Conservation (phyloP, 35 echinoderm and acorn worm species). For the Strongylocentrotus purpuratus region DNA sequence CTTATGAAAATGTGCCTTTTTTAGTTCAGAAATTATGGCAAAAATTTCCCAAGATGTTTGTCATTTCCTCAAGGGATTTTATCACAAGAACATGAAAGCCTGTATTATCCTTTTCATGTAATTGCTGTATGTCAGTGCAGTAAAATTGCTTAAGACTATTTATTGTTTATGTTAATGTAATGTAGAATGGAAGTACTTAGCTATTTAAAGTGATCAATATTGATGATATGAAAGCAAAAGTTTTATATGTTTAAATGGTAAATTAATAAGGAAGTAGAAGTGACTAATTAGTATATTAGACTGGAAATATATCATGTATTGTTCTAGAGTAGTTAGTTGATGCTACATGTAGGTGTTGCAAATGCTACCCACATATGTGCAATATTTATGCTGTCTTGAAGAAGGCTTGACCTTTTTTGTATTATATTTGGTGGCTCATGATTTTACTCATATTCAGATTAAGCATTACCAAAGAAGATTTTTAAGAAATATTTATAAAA, state of each 20-base stretch:
- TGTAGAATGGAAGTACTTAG: too few species aligned
- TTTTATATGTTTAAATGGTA: neutral
- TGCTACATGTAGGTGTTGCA: neutral
- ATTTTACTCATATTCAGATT: too few species aligned
- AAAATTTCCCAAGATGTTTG: too few species aligned
- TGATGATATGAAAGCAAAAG: neutral
- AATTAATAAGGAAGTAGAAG: neutral
- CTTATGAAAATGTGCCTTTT: too few species aligned
- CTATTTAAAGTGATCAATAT: neutral
- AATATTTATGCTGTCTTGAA: neutral
- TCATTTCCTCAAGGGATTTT: too few species aligned
- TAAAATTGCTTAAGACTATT: too few species aligned
- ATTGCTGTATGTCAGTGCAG: too few species aligned
- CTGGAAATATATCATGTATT: neutral
- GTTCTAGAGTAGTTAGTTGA: neutral
- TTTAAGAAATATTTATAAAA: neutral
- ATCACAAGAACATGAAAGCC: too few species aligned
- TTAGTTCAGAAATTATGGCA: too few species aligned
- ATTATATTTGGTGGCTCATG: neutral
- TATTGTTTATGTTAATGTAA: too few species aligned
- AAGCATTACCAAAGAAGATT: neutral
- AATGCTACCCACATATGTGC: neutral
- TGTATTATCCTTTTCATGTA: too few species aligned
- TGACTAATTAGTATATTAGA: neutral
- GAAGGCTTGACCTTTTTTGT: neutral